These are phyloP conservation scores for Dryobotodes eremita DNA, from an alignment of 2,888 invertebrate genomes.

Conservation along the genomic window DNA sequence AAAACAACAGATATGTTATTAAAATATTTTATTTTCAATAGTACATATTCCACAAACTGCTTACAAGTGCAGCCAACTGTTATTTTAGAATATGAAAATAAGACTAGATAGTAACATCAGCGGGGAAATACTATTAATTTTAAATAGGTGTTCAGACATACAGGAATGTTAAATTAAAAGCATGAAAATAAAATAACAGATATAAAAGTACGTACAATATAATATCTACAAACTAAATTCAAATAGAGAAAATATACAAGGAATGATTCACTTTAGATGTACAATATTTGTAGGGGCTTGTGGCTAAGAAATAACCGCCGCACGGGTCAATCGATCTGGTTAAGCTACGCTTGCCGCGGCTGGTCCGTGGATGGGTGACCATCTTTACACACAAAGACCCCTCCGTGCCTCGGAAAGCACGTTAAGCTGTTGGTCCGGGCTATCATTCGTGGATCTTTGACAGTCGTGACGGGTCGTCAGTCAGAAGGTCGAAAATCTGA, in stretches of 20 bases:
- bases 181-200: constrained; percentile 46
- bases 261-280: constrained; percentile 50
- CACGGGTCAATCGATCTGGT: too few species aligned
- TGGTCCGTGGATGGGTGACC: too few species aligned
- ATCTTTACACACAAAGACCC: too few species aligned
- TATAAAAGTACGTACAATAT: constrained; percentile 26
- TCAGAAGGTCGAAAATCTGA: too few species aligned
- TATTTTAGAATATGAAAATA: constrained; percentile 49
- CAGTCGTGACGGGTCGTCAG: too few species aligned
- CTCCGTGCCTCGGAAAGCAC: too few species aligned
- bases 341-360: too few species aligned
- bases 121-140: constrained; percentile 32
- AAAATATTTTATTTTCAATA: constrained; percentile 64
- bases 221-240: constrained; percentile 40
- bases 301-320: too few species aligned
- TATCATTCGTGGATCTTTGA: too few species aligned
- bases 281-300: not conserved
- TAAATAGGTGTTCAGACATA: constrained; percentile 11
- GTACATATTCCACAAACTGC: constrained; percentile 32
- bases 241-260: constrained; percentile 45
- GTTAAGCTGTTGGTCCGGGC: too few species aligned
- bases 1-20: constrained; percentile 33
- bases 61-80: constrained; percentile 47
- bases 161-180: constrained; percentile 56
- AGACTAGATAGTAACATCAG: constrained; percentile 60